Evolutionary conservation across 2,113 vertebrate genomes (phyloP).

Genomic region (Cryptoleucopteryx plumbea): DNA sequence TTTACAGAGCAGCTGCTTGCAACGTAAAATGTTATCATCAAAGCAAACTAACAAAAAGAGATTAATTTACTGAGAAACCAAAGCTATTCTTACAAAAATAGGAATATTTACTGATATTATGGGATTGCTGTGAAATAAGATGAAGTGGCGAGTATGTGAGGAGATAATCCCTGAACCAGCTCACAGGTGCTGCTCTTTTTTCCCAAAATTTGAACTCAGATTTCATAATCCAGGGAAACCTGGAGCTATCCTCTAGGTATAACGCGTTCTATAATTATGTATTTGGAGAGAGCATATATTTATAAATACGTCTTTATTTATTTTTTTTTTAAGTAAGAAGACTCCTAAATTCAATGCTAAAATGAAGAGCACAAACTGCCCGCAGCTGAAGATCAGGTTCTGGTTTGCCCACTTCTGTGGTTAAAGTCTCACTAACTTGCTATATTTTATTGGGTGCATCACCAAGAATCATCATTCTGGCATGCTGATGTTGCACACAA

Average conservation of each 20-base stretch:
- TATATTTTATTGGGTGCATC: not conserved
- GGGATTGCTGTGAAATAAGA: not conserved
- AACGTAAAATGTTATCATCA: not conserved
- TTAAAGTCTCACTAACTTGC: not conserved
- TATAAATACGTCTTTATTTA: not conserved
- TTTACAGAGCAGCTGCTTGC: not conserved
- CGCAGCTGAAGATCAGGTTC: not conserved
- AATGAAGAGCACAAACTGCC: not conserved
- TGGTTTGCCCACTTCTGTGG: not conserved
- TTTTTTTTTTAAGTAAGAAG: not conserved
- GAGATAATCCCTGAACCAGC: not conserved
- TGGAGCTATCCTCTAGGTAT: not conserved
- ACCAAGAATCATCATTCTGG: not conserved
- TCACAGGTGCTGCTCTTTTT: not conserved
- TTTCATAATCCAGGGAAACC: not conserved
- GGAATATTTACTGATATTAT: not conserved
- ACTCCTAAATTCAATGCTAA: not conserved
- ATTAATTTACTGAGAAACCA: slow-evolving; percentile 27
- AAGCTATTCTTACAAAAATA: not conserved
- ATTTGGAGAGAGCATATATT: not conserved
- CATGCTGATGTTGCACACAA: not conserved
- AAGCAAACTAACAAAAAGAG: not conserved
- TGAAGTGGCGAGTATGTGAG: not conserved
- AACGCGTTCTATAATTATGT: not conserved
- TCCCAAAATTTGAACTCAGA: not conserved